phyloP scores from a whole-genome alignment of 2,113 vertebrate genomes.

The Rostratula benghalensis region DNA sequence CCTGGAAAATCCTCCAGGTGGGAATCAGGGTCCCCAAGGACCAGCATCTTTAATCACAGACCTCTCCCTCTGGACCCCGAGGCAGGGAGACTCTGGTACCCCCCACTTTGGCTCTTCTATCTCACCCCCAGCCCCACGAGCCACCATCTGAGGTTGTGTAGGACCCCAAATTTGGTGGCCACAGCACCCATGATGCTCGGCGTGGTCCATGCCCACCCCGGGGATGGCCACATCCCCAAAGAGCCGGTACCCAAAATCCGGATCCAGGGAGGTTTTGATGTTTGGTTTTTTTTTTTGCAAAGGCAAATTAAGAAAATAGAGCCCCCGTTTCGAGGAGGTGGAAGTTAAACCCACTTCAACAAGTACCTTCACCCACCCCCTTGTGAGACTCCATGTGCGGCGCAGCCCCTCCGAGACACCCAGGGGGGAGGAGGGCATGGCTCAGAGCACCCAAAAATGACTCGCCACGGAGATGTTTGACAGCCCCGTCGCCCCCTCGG shows the following conservation, averaged over 20 bases:
- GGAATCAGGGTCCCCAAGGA: background rate
- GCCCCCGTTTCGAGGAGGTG: fast-evolving
- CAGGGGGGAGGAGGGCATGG: fast-evolving
- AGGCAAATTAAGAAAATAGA: fast-evolving
- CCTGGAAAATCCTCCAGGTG: background rate
- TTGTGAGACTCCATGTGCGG: fast-evolving
- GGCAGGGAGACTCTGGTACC: background rate
- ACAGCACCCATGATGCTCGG: fast-evolving
- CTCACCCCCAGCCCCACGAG: background rate
- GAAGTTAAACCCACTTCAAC: background rate
- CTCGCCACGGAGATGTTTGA: fast-evolving
- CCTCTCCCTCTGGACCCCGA: fast-evolving
- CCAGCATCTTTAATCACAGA: background rate
- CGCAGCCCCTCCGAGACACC: fast-evolving
- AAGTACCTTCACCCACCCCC: background rate
- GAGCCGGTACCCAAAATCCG: fast-evolving
- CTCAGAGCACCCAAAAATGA: background rate
- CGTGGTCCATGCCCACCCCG: fast-evolving
- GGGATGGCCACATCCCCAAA: background rate
- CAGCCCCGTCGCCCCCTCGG: fast-evolving
- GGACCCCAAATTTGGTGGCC: background rate
- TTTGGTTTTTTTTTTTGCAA: too few species aligned
- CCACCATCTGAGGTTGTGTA: fast-evolving
- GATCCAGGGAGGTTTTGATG: background rate
- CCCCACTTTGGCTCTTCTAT: background rate